phyloP scores from a whole-genome alignment of 2,113 vertebrate genomes.

The Okapia johnstoni region DNA sequence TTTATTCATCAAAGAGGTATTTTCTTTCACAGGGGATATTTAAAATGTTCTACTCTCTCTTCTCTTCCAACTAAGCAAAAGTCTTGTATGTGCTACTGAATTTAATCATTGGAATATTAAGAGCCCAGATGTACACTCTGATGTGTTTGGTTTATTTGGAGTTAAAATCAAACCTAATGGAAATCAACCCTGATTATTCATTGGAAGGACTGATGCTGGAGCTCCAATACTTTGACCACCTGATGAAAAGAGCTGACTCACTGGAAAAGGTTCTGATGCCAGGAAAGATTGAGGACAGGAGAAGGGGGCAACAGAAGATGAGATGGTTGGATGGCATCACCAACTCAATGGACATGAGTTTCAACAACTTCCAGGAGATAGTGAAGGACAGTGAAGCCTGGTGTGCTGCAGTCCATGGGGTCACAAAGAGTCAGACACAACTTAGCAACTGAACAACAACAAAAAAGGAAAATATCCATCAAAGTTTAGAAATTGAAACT shows the following conservation, averaged over 20 bases:
- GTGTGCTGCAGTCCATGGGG: neutral
- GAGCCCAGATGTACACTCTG: neutral
- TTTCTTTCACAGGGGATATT: neutral
- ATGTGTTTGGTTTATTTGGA: constrained; percentile 12
- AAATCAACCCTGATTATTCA: neutral
- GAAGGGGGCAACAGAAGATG: neutral
- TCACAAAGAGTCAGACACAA: neutral
- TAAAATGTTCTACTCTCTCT: neutral
- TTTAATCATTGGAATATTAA: constrained; percentile 3
- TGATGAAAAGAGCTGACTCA: neutral
- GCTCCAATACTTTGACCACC: neutral
- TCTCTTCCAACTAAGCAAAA: neutral
- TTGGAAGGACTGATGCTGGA: neutral
- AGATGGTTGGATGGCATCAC: neutral
- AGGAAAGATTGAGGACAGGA: neutral
- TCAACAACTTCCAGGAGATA: neutral
- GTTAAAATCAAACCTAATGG: neutral
- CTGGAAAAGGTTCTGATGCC: neutral
- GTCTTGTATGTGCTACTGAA: neutral
- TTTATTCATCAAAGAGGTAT: neutral
- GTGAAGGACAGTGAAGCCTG: neutral
- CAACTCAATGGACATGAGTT: neutral
- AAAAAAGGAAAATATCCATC: neutral
- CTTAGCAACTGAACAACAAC: neutral
- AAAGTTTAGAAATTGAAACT: neutral